Evolutionary conservation across 2,797 vertebrate species (phyloP), one percentile per base, ranked within the genome.

Genomic region (Halcyon chelicuti): DNA sequence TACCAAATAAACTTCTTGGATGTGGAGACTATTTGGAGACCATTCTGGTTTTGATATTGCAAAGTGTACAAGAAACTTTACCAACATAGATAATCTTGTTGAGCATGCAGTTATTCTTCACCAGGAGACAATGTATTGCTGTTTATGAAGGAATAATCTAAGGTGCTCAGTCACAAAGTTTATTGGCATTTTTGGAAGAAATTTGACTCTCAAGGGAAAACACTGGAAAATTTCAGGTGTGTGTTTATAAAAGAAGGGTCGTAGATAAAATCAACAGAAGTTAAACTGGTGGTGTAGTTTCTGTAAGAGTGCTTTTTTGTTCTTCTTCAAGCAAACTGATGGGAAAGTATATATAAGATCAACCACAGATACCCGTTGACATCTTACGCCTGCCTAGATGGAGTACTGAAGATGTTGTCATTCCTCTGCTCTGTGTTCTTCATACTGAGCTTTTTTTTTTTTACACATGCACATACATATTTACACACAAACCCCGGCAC

Each of bases 101-200:
- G 35, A 42, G 18, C 25, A 8, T 51, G 21, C 25, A 31, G 0
- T 80, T 71, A 33, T 15, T 90, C 44, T 73, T 90, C 47, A 76
- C 12, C 17, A 49, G 39, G 71, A 55, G 39, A 57, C 22, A 51
- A 0, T 26, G 10, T 52, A 25, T 60, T 42, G 33, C 0, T 2
- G 1, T 63, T 80, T 62, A 49, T 71, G 63, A 73, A 71, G 39
- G 61, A 89, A 10, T n/a, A 83, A 58, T 52, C 21, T 8, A 7
- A 79, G n/a, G 10, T 51, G 21, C 49, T 77, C 12, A 75, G 37
- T 85, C 60, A 58, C 26, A 44, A 28, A 76, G 76, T 3, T 62
- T 68, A 31, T 1, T 88, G 51, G 4, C 3, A 3, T 83, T 86
- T 88, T 39, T 44, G 18, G 51, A 85, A 87, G 40, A 70, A 88